Evolutionary conservation across 2,888 invertebrate genomes (phyloP).

Genomic region (Lasius fuliginosus): DNA sequence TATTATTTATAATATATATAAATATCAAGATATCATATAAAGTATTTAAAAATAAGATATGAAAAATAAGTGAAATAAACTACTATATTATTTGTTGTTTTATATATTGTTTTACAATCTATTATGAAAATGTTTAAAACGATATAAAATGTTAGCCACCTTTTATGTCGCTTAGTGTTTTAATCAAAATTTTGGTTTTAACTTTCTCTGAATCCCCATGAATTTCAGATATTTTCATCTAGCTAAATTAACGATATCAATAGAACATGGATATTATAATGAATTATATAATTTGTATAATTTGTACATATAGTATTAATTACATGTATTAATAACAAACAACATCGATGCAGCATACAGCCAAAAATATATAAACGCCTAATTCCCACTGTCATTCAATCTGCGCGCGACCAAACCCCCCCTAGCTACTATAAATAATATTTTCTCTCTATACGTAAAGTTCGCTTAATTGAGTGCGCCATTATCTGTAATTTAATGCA

Average conservation of each 20-base stretch:
- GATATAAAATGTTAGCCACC: constrained; percentile 1
- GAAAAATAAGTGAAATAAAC: not conserved
- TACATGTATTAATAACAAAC: constrained; percentile 57
- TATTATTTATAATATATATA: not conserved
- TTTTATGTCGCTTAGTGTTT: not conserved
- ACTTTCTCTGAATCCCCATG: constrained; percentile 22
- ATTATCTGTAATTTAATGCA: constrained; percentile 73
- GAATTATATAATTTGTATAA: constrained; percentile 58
- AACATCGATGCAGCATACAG: constrained; percentile 43
- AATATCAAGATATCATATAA: not conserved
- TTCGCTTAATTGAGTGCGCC: constrained; percentile 70
- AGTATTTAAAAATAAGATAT: not conserved
- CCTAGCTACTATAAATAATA: constrained; percentile 68
- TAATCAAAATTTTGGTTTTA: constrained; percentile 23
- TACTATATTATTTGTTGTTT: not conserved
- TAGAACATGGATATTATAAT: constrained; percentile 49
- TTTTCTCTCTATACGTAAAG: constrained; percentile 70
- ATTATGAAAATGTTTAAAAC: not conserved
- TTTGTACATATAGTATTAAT: constrained; percentile 58
- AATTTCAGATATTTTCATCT: constrained; percentile 54
- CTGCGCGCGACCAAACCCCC: constrained; percentile 42
- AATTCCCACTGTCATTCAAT: constrained; percentile 57
- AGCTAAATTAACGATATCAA: constrained; percentile 57
- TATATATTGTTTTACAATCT: not conserved
- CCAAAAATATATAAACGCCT: constrained; percentile 56